These are phyloP conservation scores for Apantesis nais DNA, from an alignment of 2,888 invertebrate species.

Conservation along the genomic window DNA sequence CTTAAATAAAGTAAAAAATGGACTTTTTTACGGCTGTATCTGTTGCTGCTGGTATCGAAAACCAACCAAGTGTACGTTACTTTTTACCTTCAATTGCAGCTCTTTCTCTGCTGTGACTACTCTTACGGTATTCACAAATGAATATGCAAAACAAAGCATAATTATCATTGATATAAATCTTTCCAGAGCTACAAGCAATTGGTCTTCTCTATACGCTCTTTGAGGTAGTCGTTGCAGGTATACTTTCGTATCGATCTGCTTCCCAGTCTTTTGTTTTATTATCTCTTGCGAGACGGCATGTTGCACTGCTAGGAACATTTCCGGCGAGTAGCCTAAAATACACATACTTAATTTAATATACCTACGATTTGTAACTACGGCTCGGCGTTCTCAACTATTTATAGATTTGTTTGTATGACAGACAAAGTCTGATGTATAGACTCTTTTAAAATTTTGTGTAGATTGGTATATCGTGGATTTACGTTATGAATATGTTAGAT, in stretches of 20 bases:
- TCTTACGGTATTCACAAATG: slow-evolving; percentile 92
- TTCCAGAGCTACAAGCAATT: slow-evolving; percentile 88
- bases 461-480: background rate
- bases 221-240: slow-evolving; percentile 90
- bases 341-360: slow-evolving; percentile 7
- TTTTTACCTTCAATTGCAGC: slow-evolving; percentile 88
- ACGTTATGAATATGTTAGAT: background rate
- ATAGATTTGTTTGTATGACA: slow-evolving; percentile 22
- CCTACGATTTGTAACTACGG: background rate
- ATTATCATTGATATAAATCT: slow-evolving; percentile 91
- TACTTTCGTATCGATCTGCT: slow-evolving; percentile 70
- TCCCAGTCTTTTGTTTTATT: slow-evolving; percentile 71
- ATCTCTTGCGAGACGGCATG: slow-evolving; percentile 77
- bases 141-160: slow-evolving; percentile 93
- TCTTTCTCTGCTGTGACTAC: slow-evolving; percentile 92
- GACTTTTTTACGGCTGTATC: too few relatives aligned
- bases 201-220: slow-evolving; percentile 89
- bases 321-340: slow-evolving; percentile 72
- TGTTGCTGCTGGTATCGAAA: too few relatives aligned
- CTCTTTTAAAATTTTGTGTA: slow-evolving; percentile 13
- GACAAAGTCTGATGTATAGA: background rate
- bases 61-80: background rate
- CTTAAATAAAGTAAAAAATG: too few relatives aligned
- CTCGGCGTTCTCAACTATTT: slow-evolving; percentile 4
- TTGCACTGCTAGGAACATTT: slow-evolving; percentile 78